Percentiles rank a stretch among this genome's conserved stretches.
Evolutionary conservation across 2,888 invertebrate genomes (phyloP).

Genomic region (Mactromeris polynyma): DNA sequence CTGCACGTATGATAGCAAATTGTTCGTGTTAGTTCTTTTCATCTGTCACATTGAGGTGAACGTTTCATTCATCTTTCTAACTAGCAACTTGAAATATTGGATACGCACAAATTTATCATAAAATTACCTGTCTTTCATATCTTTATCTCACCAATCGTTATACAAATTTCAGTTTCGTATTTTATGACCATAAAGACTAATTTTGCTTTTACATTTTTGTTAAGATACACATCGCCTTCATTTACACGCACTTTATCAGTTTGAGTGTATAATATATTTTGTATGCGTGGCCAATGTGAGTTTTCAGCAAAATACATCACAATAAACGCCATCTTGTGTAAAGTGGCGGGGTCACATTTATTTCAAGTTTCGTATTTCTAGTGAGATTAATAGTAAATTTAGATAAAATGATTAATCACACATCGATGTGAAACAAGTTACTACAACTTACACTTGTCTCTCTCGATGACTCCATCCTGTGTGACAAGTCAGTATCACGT

Average conservation of each 20-base stretch:
- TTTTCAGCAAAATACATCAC: too few relatives aligned
- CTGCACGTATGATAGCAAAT: not conserved
- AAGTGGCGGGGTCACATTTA: too few relatives aligned
- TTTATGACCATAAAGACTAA: slow-evolving; percentile 27
- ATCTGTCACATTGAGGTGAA: not conserved
- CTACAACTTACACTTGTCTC: too few relatives aligned
- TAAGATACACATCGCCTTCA: slow-evolving; percentile 5
- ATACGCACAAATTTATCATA: slow-evolving; percentile 33
- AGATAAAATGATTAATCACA: too few relatives aligned
- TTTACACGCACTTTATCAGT: slow-evolving; percentile 5
- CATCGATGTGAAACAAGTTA: too few relatives aligned
- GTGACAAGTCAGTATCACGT: too few relatives aligned
- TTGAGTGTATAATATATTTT: not conserved
- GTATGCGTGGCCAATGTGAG: not conserved
- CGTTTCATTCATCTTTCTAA: not conserved
- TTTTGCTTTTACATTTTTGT: slow-evolving; percentile 19
- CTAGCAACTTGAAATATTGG: slow-evolving; percentile 15
- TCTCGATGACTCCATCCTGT: too few relatives aligned
- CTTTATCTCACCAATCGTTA: not conserved
- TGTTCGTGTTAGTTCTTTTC: not conserved
- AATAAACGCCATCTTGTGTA: too few relatives aligned
- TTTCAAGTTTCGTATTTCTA: too few relatives aligned
- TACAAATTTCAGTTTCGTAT: slow-evolving; percentile 1
- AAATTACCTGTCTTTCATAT: not conserved
- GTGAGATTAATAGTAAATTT: too few relatives aligned